phyloP scores from a whole-genome alignment of 1,140 invertebrate genomes.

The Pygmarrhopalites habei region DNA sequence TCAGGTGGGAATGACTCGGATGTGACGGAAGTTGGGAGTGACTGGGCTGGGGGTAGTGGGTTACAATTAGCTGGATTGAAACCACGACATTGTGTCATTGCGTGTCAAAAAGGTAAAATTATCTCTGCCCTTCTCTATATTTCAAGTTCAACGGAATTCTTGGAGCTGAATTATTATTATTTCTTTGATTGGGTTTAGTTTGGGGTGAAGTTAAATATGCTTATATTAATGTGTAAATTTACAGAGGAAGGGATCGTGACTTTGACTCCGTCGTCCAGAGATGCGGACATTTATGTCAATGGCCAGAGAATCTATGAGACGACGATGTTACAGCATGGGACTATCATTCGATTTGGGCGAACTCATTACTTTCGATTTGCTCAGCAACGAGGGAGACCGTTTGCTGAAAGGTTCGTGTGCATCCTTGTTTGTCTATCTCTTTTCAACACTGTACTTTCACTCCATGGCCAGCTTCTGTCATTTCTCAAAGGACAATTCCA shows the following conservation, averaged over 20 bases:
- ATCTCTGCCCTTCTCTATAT: too few species aligned
- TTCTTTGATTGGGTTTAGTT: too few species aligned
- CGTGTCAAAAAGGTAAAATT: slow-evolving; percentile 52
- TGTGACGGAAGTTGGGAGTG: slow-evolving; percentile 65
- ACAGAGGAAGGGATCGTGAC: slow-evolving; percentile 85
- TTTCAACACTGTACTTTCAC: too few species aligned
- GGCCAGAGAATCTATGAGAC: slow-evolving; percentile 85
- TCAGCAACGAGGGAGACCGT: slow-evolving; percentile 71
- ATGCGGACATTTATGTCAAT: slow-evolving; percentile 89
- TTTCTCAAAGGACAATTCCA: too few species aligned
- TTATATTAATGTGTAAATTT: too few species aligned
- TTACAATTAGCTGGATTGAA: slow-evolving; percentile 53
- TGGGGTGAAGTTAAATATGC: too few species aligned
- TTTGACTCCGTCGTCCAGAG: slow-evolving; percentile 82
- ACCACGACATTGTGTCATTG: slow-evolving; percentile 87
- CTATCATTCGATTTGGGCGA: slow-evolving; percentile 79
- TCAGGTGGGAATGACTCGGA: too few species aligned
- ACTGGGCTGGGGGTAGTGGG: slow-evolving; percentile 48
- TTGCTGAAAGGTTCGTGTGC: slow-evolving; percentile 65
- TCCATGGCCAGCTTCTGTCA: too few species aligned
- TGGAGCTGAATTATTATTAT: too few species aligned
- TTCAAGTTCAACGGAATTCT: too few species aligned
- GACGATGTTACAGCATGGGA: slow-evolving; percentile 80
- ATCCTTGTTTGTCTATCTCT: too few species aligned
- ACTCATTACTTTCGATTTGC: slow-evolving; percentile 88